Conservation (phyloP, 2,113 vertebrate genomes). For the Lynx canadensis region DNA sequence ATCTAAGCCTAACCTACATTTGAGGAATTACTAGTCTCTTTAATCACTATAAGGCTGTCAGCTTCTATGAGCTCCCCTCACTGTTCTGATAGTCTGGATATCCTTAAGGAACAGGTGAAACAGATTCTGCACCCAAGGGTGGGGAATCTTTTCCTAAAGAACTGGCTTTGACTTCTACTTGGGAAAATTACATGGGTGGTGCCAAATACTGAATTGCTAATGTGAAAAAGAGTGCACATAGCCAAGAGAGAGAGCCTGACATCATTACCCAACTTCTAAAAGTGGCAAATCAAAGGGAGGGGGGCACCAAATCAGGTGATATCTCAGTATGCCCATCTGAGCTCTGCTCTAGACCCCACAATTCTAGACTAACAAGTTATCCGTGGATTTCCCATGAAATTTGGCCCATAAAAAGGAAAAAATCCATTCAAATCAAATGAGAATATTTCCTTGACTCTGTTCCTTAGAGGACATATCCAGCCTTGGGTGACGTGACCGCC, state of each 20-base stretch:
- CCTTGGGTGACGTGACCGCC: neutral
- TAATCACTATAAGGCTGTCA: neutral
- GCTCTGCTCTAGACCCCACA: neutral
- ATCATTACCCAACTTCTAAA: neutral
- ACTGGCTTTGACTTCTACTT: neutral
- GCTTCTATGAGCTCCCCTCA: neutral
- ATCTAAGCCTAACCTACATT: neutral
- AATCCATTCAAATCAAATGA: neutral
- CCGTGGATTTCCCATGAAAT: neutral
- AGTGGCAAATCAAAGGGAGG: neutral
- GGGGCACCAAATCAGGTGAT: neutral
- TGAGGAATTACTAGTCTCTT: neutral
- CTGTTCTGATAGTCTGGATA: neutral
- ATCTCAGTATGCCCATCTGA: neutral
- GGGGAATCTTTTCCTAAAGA: neutral
- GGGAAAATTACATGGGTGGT: neutral
- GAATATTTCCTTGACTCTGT: neutral
- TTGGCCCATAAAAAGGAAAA: conserved; percentile 9
- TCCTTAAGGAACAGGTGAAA: neutral
- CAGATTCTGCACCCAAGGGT: neutral
- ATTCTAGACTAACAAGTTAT: neutral
- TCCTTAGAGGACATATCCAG: neutral
- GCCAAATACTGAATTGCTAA: neutral
- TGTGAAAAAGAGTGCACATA: neutral
- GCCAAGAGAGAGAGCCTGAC: neutral